Evolutionary conservation across 2,888 invertebrate species (phyloP), one percentile per base, ranked within the genome.

Genomic region (Xanthostigma xanthostigma): DNA sequence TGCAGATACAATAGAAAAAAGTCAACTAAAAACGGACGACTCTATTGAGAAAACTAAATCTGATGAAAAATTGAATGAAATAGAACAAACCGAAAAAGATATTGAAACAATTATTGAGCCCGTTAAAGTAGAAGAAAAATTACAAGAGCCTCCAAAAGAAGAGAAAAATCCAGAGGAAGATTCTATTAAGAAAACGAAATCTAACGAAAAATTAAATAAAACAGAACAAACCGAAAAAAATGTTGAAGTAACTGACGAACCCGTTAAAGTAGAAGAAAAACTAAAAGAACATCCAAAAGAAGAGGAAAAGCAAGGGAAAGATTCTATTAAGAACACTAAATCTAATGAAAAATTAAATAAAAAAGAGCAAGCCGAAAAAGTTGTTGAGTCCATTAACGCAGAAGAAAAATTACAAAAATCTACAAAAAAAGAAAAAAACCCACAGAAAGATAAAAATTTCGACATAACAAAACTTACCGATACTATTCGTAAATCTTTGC

Each of bases 281-380:
- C 3, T 27, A 40, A 13, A 45, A 44, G 41, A 27, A 45, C 27
- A 3, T n/a, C 11, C 35, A 37, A 27, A 33, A 45, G 38, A 46
- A 6, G 36, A 9, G 34, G 27, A 36, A 44, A 36, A 17, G 14
- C 38, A 13, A 5, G 40, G 39, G 9, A 50, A 37, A 50, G 50
- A 46, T 39, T 46, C 50, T 40, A 46, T 46, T 37, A 50, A 46
- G 40, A 50, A 50, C 39, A 39, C 27, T 27, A 27, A 40, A 36
- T 44, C 44, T 11, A 13, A 38, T 12, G 46, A 44, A 43, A 50
- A 46, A 43, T 13, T 35, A 17, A 46, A 33, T 10, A 48, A 45
- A 36, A n/a, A 35, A 41, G 41, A 49, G 40, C 45, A 49, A 12
- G 44, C 42, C n/a, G 39, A 27, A 27, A 27, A 3, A 6, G 6